These are phyloP conservation scores for Avahi laniger DNA, from an alignment of 2,797 vertebrate genomes.

Conservation along the genomic window DNA sequence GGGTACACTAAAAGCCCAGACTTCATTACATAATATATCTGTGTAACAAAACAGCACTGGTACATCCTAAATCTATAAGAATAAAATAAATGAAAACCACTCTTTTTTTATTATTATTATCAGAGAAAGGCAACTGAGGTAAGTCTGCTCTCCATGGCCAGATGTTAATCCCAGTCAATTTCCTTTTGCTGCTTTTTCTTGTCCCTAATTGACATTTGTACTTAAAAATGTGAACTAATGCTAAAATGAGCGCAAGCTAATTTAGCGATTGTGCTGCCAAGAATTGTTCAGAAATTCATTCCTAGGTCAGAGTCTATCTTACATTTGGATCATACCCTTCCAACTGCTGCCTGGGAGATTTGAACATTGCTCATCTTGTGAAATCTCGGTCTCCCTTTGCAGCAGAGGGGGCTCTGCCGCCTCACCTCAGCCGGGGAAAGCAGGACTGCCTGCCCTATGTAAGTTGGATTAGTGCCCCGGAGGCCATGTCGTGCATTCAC, in stretches of 20 bases:
- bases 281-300: not conserved
- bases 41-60: not conserved
- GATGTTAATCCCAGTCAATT: not conserved
- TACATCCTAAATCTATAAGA: not conserved
- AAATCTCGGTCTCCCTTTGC: not conserved
- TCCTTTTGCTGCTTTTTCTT: not conserved
- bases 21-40: not conserved
- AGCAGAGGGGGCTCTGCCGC: not conserved
- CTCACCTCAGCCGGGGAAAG: accelerated
- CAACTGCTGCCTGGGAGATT: not conserved
- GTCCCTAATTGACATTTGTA: not conserved
- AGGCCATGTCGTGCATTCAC: not conserved
- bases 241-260: constrained; percentile 10
- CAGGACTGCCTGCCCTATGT: accelerated
- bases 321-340: not conserved
- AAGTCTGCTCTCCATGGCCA: not conserved
- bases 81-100: not conserved
- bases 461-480: not conserved
- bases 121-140: not conserved
- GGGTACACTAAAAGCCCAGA: not conserved
- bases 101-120: not conserved
- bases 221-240: not conserved
- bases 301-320: not conserved
- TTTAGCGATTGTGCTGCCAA: not conserved
- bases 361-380: not conserved